Conservation (phyloP, 2,113 vertebrate species). For the Xerus inauris region DNA sequence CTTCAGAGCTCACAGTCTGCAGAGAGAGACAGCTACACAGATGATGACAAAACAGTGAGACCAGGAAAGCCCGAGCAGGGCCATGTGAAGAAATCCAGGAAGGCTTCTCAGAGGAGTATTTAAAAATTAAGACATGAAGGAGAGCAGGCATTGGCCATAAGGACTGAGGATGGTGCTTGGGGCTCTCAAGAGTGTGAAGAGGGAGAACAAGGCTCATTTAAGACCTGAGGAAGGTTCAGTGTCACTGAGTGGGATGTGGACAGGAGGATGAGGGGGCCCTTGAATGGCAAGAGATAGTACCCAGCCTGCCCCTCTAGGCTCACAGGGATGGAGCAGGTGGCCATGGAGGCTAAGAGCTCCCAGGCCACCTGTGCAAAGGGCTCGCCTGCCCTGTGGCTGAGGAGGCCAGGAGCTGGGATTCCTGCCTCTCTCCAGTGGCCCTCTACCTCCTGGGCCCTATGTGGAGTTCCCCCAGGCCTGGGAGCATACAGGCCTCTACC, state of each 20-base stretch:
- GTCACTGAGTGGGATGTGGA: not conserved
- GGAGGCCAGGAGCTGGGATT: not conserved
- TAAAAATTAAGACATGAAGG: not conserved
- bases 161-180: not conserved
- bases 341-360: not conserved
- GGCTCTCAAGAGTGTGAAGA: not conserved
- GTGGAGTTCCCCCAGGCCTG: not conserved
- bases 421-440: not conserved
- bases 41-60: not conserved
- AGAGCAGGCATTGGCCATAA: not conserved
- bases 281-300: not conserved
- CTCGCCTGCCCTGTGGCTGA: not conserved
- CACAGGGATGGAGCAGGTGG: not conserved
- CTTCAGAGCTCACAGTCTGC: not conserved
- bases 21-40: not conserved
- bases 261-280: not conserved
- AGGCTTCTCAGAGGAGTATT: not conserved
- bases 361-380: not conserved
- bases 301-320: not conserved
- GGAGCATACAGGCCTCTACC: not conserved
- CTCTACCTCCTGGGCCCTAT: not conserved
- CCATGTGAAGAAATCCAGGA: constrained; percentile 23
- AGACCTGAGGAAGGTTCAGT: not conserved
- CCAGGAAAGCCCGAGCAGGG: not conserved
- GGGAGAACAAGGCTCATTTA: not conserved